Conservation (phyloP, 2,888 invertebrate genomes). For the Tyria jacobaeae region DNA sequence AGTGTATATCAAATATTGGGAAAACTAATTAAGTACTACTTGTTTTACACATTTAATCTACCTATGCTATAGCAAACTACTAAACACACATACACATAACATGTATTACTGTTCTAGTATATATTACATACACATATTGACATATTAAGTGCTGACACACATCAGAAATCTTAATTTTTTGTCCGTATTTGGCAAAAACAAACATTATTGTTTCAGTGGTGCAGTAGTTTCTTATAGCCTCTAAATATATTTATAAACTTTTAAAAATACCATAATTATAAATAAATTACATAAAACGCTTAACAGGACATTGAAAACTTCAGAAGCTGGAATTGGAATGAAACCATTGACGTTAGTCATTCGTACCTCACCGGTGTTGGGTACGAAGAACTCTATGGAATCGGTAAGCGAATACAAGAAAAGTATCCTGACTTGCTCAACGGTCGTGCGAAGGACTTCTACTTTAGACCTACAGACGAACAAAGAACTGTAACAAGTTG, state of each 20-base stretch:
- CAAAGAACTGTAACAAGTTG: conserved; percentile 88
- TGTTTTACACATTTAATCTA: no score
- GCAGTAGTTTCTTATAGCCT: no score
- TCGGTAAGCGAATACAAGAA: conserved; percentile 78
- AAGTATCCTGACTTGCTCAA: conserved; percentile 75
- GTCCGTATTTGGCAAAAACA: no score
- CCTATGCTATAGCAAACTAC: no score
- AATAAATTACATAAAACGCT: neutral
- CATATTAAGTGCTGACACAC: no score
- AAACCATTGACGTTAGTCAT: conserved; percentile 84
- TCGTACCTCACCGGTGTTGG: conserved; percentile 87
- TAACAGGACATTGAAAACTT: conserved; percentile 88
- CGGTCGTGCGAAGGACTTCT: conserved; percentile 72
- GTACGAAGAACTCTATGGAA: conserved; percentile 88
- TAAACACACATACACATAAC: no score
- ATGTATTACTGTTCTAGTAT: no score
- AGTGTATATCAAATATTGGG: no score
- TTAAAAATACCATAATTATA: neutral
- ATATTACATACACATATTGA: no score
- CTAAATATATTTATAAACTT: neutral
- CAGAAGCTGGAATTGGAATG: conserved; percentile 89
- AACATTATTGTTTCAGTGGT: no score
- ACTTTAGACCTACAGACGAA: conserved; percentile 88
- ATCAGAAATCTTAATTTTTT: no score
- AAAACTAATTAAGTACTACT: no score